A percentile compares a stretch with the other conserved stretches of the same genome.
Evolutionary conservation across 1,140 invertebrate species (phyloP).

Genomic region (Ladona fulva): DNA sequence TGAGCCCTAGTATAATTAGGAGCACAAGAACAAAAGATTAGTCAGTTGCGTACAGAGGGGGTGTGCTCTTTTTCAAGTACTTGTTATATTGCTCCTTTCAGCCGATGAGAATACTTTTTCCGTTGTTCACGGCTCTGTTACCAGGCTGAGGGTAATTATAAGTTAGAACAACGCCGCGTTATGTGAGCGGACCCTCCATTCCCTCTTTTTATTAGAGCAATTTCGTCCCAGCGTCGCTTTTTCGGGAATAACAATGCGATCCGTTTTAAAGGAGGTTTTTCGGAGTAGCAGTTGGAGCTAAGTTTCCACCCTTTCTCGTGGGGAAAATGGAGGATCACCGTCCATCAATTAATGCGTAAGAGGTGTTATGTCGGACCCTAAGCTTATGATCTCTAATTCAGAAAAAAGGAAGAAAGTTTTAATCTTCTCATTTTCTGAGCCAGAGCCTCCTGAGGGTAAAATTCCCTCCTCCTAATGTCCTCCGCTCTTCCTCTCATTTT

Average conservation of each 20-base stretch:
- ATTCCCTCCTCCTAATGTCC: background rate
- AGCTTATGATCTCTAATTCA: constrained; percentile 10
- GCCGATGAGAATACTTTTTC: too few species aligned
- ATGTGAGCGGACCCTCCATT: background rate
- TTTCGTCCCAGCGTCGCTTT: background rate
- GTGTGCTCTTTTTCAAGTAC: too few species aligned
- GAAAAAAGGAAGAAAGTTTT: background rate
- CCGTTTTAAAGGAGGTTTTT: background rate
- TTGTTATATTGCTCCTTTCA: too few species aligned
- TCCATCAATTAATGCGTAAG: background rate
- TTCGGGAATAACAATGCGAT: background rate
- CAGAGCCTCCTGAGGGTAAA: background rate
- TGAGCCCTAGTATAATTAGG: too few species aligned
- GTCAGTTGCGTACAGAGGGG: too few species aligned
- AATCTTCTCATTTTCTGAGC: background rate
- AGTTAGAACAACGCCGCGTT: background rate
- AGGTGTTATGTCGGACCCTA: background rate
- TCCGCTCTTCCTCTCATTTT: background rate
- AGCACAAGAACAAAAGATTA: too few species aligned
- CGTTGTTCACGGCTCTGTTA: background rate
- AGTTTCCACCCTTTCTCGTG: background rate
- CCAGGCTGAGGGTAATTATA: background rate
- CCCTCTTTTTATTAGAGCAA: background rate
- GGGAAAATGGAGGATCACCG: background rate
- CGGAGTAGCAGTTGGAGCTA: background rate